Percentiles rank a stretch among this genome's conserved stretches.
These are phyloP conservation scores for Ptilodon capucinus DNA, from an alignment of 2,888 invertebrate species.

Conservation along the genomic window DNA sequence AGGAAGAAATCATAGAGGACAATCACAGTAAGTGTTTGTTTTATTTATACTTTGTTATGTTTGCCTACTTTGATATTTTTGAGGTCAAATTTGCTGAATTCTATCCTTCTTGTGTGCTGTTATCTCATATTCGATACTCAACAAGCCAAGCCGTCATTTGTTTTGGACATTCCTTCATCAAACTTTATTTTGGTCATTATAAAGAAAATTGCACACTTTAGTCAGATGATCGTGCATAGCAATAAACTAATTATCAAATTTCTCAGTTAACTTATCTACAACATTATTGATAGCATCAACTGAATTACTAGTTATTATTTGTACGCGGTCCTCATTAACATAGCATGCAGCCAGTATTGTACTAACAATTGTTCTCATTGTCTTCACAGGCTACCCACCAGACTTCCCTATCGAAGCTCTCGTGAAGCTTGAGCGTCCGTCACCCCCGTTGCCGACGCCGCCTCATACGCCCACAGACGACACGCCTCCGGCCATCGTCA, in stretches of 20 bases:
- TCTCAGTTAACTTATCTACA: too few species aligned
- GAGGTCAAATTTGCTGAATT: too few species aligned
- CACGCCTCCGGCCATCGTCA: constrained; percentile 75
- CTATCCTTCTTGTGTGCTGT: too few species aligned
- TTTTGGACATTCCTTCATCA: too few species aligned
- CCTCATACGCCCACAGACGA: constrained; percentile 88
- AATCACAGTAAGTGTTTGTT: constrained; percentile 63
- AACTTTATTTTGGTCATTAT: too few species aligned
- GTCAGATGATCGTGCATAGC: too few species aligned
- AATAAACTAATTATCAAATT: too few species aligned
- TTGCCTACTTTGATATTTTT: background rate
- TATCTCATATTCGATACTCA: too few species aligned
- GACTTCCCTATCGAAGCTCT: constrained; percentile 82
- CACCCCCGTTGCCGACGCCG: constrained; percentile 86
- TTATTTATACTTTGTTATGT: background rate
- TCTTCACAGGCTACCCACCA: constrained; percentile 79
- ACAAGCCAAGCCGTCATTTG: too few species aligned
- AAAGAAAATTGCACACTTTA: too few species aligned
- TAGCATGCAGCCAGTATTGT: background rate
- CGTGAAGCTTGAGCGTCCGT: constrained; percentile 84
- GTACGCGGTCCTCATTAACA: background rate
- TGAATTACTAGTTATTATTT: background rate
- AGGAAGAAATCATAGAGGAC: constrained; percentile 70
- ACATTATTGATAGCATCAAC: background rate
- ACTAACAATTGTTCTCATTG: constrained; percentile 19